Evolutionary conservation across 1,140 invertebrate genomes (phyloP).

Genomic region (Scaptomyza graminum): DNA sequence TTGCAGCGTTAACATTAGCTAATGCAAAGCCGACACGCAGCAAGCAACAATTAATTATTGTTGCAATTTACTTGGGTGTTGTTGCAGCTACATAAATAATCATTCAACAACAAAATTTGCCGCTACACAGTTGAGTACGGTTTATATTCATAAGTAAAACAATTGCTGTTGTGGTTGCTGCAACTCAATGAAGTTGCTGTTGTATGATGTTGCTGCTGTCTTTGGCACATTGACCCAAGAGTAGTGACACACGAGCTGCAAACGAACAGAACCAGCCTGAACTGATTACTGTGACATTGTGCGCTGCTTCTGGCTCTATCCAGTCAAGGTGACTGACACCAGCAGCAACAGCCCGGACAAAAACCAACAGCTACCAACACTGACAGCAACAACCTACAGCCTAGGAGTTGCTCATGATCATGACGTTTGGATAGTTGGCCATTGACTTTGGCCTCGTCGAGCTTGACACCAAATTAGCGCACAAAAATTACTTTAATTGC

Average conservation of each 20-base stretch:
- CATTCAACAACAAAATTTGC: constrained; percentile 50
- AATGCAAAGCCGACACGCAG: constrained; percentile 45
- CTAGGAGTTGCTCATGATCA: constrained; percentile 11
- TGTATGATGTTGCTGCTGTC: constrained; percentile 3
- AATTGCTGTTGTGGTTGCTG: background rate
- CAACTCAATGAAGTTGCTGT: constrained; percentile 24
- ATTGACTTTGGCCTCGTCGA: constrained; percentile 39
- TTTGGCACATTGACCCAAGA: constrained; percentile 57
- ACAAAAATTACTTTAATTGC: constrained; percentile 76
- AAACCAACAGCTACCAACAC: constrained; percentile 20
- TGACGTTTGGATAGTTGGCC: constrained; percentile 35
- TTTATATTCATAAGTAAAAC: constrained; percentile 36
- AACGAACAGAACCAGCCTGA: constrained; percentile 30
- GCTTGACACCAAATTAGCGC: constrained; percentile 68
- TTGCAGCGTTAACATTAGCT: constrained; percentile 26
- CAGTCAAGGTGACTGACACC: constrained; percentile 70
- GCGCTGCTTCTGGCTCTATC: constrained; percentile 17
- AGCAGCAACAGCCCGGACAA: constrained; percentile 15
- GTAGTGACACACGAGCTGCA: constrained; percentile 10
- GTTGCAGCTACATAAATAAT: constrained; percentile 64
- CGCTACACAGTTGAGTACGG: constrained; percentile 53
- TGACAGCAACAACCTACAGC: constrained; percentile 1
- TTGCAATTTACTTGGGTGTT: constrained; percentile 52
- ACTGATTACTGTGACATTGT: constrained; percentile 38
- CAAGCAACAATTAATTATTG: constrained; percentile 29